These are phyloP conservation scores for Onychomys arenicola DNA, from an alignment of 2,797 vertebrate genomes.

Conservation along the genomic window DNA sequence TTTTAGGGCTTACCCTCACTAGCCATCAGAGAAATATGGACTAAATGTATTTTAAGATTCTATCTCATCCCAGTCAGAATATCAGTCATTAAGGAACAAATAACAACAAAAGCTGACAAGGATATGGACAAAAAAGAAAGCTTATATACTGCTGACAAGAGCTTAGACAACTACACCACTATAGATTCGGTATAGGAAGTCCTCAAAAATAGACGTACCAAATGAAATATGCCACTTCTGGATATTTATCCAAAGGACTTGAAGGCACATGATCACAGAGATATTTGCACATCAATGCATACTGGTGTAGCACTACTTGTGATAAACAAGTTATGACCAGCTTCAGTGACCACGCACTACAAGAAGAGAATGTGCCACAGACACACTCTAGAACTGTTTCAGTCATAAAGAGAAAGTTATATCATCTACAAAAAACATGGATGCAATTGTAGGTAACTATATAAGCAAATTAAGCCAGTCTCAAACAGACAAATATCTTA, in stretches of 20 bases:
- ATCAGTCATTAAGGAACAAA: background rate
- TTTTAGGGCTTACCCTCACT: too few species aligned
- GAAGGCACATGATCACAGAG: background rate
- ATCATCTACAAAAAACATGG: background rate
- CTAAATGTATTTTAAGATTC: background rate
- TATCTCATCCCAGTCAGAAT: background rate
- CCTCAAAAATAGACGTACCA: background rate
- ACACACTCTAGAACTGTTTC: background rate
- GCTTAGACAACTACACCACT: too few species aligned
- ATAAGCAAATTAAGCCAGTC: background rate
- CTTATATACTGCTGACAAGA: background rate
- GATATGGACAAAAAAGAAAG: background rate
- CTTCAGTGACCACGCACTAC: background rate
- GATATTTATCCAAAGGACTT: background rate
- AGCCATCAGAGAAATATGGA: background rate
- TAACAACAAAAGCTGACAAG: background rate
- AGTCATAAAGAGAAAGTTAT: background rate
- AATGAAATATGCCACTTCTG: background rate
- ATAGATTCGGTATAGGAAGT: background rate
- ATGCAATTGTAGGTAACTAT: background rate
- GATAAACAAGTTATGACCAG: background rate
- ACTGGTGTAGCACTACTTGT: background rate
- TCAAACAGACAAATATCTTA: background rate
- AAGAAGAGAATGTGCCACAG: background rate
- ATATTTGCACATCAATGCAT: background rate